These are phyloP conservation scores for Chromoteleia sp. DNA, from an alignment of 2,888 invertebrate genomes.

Conservation along the genomic window DNA sequence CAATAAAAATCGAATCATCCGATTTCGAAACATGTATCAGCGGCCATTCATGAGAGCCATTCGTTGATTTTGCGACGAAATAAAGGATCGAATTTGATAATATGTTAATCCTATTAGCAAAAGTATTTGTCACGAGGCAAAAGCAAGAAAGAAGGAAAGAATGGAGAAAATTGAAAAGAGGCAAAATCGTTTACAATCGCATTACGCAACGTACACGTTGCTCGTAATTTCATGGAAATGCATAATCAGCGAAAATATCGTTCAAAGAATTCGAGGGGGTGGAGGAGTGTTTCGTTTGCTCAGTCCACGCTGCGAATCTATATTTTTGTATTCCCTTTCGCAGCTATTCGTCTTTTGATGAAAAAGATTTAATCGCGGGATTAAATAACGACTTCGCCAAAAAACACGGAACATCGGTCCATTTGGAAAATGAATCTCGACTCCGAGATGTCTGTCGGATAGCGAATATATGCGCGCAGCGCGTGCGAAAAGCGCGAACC, in stretches of 20 bases:
- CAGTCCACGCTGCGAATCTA: constrained; percentile 48
- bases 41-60: background rate
- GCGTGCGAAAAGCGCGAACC: constrained; percentile 67
- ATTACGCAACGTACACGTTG: constrained; percentile 16
- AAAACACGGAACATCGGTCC: constrained; percentile 74
- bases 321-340: constrained; percentile 62
- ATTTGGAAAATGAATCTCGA: constrained; percentile 79
- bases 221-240: constrained; percentile 48
- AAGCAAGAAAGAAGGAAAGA: background rate
- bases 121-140: constrained; percentile 3
- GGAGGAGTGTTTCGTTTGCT: constrained; percentile 54
- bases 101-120: constrained; percentile 30
- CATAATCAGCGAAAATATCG: constrained; percentile 48
- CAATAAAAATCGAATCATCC: too few relatives aligned
- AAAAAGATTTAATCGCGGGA: constrained; percentile 70
- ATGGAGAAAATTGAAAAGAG: background rate
- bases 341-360: constrained; percentile 64
- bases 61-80: background rate
- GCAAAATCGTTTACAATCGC: constrained; percentile 22
- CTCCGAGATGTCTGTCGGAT: constrained; percentile 70
- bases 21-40: too few relatives aligned
- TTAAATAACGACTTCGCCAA: constrained; percentile 69
- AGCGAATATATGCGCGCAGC: constrained; percentile 64
- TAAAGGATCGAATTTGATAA: constrained; percentile 11
- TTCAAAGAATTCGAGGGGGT: constrained; percentile 23